Conservation (phyloP, 1,140 invertebrate species). For the Camponotus floridanus region DNA sequence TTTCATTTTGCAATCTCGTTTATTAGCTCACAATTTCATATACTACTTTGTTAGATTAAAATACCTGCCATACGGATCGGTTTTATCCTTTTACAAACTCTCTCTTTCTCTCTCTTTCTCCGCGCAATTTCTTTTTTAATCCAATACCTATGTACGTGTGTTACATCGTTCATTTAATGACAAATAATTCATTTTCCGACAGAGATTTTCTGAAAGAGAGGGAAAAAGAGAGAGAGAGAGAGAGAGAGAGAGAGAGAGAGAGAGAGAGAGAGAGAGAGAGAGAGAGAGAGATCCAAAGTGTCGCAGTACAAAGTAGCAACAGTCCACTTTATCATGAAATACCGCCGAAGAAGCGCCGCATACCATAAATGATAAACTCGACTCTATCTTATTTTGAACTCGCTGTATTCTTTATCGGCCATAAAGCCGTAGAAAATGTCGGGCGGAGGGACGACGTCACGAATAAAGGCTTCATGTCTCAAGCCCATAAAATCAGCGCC, state of each 20-base stretch:
- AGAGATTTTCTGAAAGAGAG: too few relatives aligned
- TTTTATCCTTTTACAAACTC: not conserved
- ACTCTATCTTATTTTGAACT: constrained; percentile 49
- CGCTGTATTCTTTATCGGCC: constrained; percentile 67
- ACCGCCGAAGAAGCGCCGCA: constrained; percentile 29
- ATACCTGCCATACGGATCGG: not conserved
- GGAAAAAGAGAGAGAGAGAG: too few relatives aligned
- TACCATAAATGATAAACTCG: constrained; percentile 65
- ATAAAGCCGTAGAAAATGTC: constrained; percentile 69
- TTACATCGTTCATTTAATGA: constrained; percentile 46
- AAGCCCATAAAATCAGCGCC: constrained; percentile 72
- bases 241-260: not conserved
- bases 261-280: not conserved
- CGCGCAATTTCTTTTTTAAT: not conserved
- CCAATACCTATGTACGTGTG: not conserved
- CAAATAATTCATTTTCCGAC: constrained; percentile 44
- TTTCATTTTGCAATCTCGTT: not conserved
- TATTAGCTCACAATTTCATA: not conserved
- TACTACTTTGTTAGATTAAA: not conserved
- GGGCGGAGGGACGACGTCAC: constrained; percentile 29
- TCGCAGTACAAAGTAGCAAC: constrained; percentile 48
- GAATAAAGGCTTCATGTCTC: constrained; percentile 74
- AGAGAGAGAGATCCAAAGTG: constrained; percentile 13
- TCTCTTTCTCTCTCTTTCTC: too few relatives aligned
- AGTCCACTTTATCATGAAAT: constrained; percentile 51